Conservation (phyloP, 2,888 invertebrate genomes). For the Hydraecia micacea region DNA sequence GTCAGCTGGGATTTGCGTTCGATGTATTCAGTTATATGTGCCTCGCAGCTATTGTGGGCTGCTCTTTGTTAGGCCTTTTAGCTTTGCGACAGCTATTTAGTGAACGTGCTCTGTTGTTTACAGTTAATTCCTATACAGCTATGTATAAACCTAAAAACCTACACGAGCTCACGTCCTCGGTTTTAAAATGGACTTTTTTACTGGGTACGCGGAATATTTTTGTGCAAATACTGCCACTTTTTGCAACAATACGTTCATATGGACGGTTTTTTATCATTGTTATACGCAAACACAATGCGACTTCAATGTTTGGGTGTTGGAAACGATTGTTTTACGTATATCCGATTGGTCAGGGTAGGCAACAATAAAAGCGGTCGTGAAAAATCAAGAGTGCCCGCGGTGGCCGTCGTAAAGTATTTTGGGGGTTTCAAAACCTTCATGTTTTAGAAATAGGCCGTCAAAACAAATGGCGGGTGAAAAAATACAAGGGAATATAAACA, state of each 20-base stretch:
- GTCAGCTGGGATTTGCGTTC: conserved; percentile 84
- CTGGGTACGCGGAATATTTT: conserved; percentile 40
- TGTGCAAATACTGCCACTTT: conserved; percentile 50
- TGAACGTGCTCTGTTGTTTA: conserved; percentile 69
- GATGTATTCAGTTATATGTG: conserved; percentile 76
- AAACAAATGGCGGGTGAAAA: conserved; percentile 88
- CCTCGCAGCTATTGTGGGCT: conserved; percentile 71
- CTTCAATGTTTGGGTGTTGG: conserved; percentile 49
- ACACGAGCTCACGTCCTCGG: conserved; percentile 14
- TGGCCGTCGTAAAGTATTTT: conserved; percentile 77
- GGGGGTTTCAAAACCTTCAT: conserved; percentile 77
- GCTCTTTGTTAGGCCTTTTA: conserved; percentile 77
- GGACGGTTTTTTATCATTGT: conserved; percentile 58
- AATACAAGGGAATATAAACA: conserved; percentile 88
- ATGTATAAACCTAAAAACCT: conserved; percentile 16
- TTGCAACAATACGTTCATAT: conserved; percentile 52
- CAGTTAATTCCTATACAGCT: conserved; percentile 24
- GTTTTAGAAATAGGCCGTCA: conserved; percentile 84
- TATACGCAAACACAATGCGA: conserved; percentile 50
- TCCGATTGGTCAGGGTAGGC: conserved; percentile 68
- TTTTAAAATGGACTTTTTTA: conserved; percentile 38
- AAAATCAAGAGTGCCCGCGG: conserved; percentile 75
- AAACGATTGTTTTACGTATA: conserved; percentile 57
- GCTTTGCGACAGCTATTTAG: conserved; percentile 75
- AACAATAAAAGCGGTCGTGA: conserved; percentile 72